Base-by-base conservation (phyloP, 2,888 invertebrate genomes). In the Netelia melanura region DNA sequence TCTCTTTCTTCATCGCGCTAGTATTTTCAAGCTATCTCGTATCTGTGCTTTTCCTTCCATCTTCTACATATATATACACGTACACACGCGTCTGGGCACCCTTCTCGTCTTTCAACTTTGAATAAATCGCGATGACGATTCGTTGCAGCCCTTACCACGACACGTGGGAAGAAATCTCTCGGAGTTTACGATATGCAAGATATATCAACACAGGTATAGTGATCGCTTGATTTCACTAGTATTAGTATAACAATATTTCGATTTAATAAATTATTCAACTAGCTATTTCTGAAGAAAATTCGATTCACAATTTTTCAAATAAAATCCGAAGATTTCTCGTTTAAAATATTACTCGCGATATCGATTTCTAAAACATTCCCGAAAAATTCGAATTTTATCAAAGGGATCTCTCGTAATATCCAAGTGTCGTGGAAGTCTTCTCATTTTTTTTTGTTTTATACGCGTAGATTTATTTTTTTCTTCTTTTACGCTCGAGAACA, bases 341-440 rank as follows among this genome's bases (percentile, higher is more conserved):
- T 30, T 30, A 72, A 68, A 56, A 68, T 62, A 62, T 56, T 38
- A 77, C 48, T 58, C 25, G 38, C 43, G 71, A 84, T 58, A 74
- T 48, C 44, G 56, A 30, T 68, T 14, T 30, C 10, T 75, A 38
- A 43, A 72, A 81, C 61, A 65, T 21, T 48, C 21, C 62, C 65
- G 17, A 76, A 71, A 65, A 77, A 77, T 84, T 84, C 58, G 68
- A 80, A 80, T 83, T 76, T 43, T 72, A 84, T 84, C 81, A 25
- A 65, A 81, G 52, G 38, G 61, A 81, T 75, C 68, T 65, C 56
- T 67, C 78, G 78, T 61, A 81, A 84, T 84, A 84, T 84, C 78
- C 78, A 68, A 70, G 77, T 84, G 84, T 84, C 81, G 75, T 70
- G 74, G 74, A 81, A 62, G 70, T 81, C 68, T 78, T 77, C 72